A percentile compares a stretch with the other conserved stretches of the same genome.
phyloP scores from a whole-genome alignment of 2,888 invertebrate species.

The Anagyrus pseudococci region DNA sequence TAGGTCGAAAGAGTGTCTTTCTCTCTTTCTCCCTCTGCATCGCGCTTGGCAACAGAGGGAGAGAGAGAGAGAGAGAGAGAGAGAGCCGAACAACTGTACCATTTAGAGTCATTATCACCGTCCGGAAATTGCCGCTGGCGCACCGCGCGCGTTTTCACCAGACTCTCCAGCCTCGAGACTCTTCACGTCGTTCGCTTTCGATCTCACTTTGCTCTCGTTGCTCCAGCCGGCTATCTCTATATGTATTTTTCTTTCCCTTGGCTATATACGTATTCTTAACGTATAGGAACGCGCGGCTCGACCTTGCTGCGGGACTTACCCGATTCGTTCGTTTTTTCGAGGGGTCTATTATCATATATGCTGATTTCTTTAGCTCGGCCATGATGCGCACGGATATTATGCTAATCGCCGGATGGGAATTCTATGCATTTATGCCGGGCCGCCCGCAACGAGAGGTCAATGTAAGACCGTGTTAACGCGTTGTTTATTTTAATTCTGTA shows the following conservation, averaged over 20 bases:
- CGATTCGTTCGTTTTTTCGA: too few relatives aligned
- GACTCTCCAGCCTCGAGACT: background rate
- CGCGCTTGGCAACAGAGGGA: slow-evolving; percentile 34
- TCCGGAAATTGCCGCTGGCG: slow-evolving; percentile 28
- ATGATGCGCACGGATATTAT: background rate
- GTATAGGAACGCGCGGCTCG: too few relatives aligned
- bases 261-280: too few relatives aligned
- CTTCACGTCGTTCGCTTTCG: too few relatives aligned
- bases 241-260: too few relatives aligned
- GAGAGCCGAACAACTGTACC: slow-evolving; percentile 22
- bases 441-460: background rate
- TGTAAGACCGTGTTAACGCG: background rate
- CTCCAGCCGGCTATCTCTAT: too few relatives aligned
- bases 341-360: slow-evolving; percentile 12
- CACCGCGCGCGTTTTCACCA: slow-evolving; percentile 31
- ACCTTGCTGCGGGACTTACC: too few relatives aligned
- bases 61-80: too few relatives aligned
- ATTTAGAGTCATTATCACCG: slow-evolving; percentile 40
- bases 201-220: too few relatives aligned
- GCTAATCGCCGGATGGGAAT: slow-evolving; percentile 9
- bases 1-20: background rate
- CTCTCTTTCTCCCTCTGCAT: background rate
- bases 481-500: too few relatives aligned
- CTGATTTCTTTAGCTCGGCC: slow-evolving; percentile 1
- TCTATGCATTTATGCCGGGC: background rate